Percentiles rank a stretch among this genome's conserved stretches.
These are phyloP conservation scores for Oligia fasciuncula DNA, from an alignment of 2,888 invertebrate genomes.

Conservation along the genomic window DNA sequence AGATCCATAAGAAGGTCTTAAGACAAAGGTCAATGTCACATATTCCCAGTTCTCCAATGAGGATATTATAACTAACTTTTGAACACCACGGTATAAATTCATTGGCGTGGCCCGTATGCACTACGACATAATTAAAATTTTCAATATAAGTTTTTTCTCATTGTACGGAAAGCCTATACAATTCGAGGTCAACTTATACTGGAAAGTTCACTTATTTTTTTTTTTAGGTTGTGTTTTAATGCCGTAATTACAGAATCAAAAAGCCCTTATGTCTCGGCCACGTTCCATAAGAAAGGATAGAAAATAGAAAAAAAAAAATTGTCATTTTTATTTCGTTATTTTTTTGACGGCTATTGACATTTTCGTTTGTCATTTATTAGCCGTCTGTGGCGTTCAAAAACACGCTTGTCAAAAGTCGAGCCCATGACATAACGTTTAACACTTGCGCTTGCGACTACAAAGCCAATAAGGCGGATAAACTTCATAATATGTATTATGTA, in stretches of 20 bases:
- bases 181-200: not conserved
- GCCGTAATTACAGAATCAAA: not conserved
- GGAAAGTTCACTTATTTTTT: not conserved
- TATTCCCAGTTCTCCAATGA: conserved; percentile 2
- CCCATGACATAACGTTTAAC: not conserved
- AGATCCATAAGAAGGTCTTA: not conserved
- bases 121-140: not conserved
- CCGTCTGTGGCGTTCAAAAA: not conserved
- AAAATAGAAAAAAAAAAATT: not conserved
- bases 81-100: not conserved
- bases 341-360: not conserved
- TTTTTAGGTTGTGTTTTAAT: not conserved
- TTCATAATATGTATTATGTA: conserved; percentile 22
- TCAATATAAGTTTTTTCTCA: not conserved
- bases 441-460: conserved; percentile 10
- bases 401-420: not conserved
- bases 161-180: not conserved
- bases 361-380: not conserved
- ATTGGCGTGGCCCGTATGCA: no score
- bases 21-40: not conserved
- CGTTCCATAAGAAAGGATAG: not conserved
- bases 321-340: not conserved
- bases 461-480: conserved; percentile 19
- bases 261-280: not conserved
- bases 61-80: conserved; percentile 8